A percentile compares a stretch with the other conserved stretches of the same genome.
phyloP scores from a whole-genome alignment of 2,113 vertebrate genomes.

The Muntiacus muntjak region DNA sequence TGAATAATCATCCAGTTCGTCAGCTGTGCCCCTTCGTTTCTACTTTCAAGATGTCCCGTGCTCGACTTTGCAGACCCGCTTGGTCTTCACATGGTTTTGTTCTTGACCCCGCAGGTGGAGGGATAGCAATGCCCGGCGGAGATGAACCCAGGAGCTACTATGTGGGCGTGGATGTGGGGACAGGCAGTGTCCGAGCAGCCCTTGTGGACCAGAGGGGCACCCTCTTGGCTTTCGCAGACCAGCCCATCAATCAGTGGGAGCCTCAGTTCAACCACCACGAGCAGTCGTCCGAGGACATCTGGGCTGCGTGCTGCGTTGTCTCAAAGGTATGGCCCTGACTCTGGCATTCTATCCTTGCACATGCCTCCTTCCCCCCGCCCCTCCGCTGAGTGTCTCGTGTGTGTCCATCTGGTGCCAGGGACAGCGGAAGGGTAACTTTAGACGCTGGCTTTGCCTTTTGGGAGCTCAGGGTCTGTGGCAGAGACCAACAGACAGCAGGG shows the following conservation, averaged over 20 bases:
- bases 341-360: fast-evolving
- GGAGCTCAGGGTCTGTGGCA: not conserved
- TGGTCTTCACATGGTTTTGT: not conserved
- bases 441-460: not conserved
- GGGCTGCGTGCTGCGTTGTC: constrained; percentile 89
- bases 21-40: not conserved
- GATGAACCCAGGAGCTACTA: constrained; percentile 79
- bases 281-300: constrained; percentile 93
- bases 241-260: constrained; percentile 89
- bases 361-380: fast-evolving
- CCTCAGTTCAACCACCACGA: constrained; percentile 89
- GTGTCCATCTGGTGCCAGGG: not conserved
- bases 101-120: constrained; percentile 46
- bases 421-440: not conserved
- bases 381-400: not conserved
- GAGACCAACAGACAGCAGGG: not conserved
- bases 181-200: constrained; percentile 90
- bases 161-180: constrained; percentile 94
- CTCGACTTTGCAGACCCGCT: not conserved
- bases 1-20: not conserved
- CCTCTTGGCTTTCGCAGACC: constrained; percentile 83
- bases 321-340: constrained; percentile 83
- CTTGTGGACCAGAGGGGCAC: constrained; percentile 86
- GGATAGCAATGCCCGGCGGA: constrained; percentile 62
- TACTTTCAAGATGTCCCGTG: not conserved